Conservation (phyloP, 1,140 invertebrate genomes). For the Bradysia coprophila region DNA sequence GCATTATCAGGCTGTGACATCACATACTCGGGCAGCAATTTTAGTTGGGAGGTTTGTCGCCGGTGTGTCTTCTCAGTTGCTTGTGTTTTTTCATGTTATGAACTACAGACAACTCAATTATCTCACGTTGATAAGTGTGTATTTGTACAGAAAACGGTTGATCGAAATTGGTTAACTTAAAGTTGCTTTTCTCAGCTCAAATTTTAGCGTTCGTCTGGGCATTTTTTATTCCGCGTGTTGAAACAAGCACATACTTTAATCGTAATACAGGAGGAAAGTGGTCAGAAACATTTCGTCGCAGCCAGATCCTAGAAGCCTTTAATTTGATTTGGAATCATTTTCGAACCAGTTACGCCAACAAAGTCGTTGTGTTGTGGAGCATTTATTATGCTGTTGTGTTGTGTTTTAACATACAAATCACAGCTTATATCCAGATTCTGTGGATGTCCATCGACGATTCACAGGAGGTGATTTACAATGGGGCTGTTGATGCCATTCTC, state of each 20-base stretch:
- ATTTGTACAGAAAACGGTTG: too few species aligned
- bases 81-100: conserved; percentile 36
- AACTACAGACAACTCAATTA: conserved; percentile 50
- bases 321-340: conserved; percentile 47
- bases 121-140: too few species aligned
- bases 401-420: conserved; percentile 66
- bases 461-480: conserved; percentile 34
- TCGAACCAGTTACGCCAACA: conserved; percentile 45
- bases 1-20: conserved; percentile 55
- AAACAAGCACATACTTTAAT: conserved; percentile 67
- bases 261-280: conserved; percentile 12
- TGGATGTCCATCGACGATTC: conserved; percentile 39
- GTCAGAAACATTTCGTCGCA: too few species aligned
- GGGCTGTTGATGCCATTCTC: conserved; percentile 54
- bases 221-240: conserved; percentile 54
- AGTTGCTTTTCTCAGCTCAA: too few species aligned
- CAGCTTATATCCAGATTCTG: conserved; percentile 61
- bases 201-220: conserved; percentile 46
- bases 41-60: conserved; percentile 45
- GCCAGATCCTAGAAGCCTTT: conserved; percentile 19
- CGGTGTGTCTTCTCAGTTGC: conserved; percentile 38
- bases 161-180: too few species aligned
- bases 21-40: conserved; percentile 47
- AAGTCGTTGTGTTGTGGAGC: conserved; percentile 65
- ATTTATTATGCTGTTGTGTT: conserved; percentile 65